Conservation (phyloP, 2,797 vertebrate genomes). For the Bucorvus abyssinicus region DNA sequence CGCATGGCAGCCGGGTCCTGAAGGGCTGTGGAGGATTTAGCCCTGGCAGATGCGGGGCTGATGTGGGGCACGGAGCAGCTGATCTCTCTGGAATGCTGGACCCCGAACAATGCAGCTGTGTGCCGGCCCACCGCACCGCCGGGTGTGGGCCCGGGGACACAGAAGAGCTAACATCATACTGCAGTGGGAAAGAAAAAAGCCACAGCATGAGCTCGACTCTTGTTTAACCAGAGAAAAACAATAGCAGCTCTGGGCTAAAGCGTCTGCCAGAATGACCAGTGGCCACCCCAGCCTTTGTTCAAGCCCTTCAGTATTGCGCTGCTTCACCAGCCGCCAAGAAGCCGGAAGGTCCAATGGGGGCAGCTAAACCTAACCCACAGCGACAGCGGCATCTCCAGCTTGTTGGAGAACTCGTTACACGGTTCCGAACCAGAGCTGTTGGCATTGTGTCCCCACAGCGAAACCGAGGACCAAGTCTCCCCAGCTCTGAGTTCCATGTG, state of each 20-base stretch:
- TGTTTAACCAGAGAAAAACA: constrained; percentile 40
- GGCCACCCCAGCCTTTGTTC: constrained; percentile 44
- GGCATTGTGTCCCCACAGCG: fast-evolving
- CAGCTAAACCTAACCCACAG: fast-evolving
- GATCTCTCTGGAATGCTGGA: constrained; percentile 49
- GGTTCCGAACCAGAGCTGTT: fast-evolving
- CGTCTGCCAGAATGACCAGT: constrained; percentile 37
- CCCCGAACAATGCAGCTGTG: constrained; percentile 56
- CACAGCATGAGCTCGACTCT: constrained; percentile 20
- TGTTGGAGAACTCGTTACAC: fast-evolving
- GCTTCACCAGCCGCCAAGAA: neutral
- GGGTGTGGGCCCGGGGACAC: constrained; percentile 18
- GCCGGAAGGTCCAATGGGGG: neutral
- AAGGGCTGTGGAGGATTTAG: constrained; percentile 62
- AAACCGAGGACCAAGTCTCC: fast-evolving
- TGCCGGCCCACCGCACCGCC: constrained; percentile 17
- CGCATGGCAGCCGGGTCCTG: constrained; percentile 79
- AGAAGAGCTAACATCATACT: constrained; percentile 54
- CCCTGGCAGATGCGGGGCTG: constrained; percentile 57
- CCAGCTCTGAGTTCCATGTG: fast-evolving
- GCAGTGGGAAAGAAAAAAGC: constrained; percentile 40
- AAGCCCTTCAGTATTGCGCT: neutral
- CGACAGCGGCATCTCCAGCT: neutral
- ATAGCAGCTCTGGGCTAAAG: constrained; percentile 5
- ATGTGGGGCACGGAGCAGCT: constrained; percentile 32